phyloP scores from a whole-genome alignment of 2,797 vertebrate species.

The Poecilia wingei region DNA sequence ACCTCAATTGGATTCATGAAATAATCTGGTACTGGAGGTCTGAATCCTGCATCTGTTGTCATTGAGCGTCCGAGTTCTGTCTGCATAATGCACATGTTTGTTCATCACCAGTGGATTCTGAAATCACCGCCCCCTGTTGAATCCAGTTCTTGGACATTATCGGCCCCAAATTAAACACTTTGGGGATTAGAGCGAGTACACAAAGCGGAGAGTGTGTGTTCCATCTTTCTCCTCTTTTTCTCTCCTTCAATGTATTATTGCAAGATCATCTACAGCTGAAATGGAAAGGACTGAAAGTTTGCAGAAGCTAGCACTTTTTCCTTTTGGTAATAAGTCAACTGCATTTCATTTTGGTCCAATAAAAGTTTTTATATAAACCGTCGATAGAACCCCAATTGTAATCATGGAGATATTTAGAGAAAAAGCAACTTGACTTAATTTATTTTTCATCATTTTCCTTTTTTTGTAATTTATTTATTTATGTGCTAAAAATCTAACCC shows the following conservation, averaged over 20 bases:
- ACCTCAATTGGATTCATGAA: slow-evolving; percentile 15
- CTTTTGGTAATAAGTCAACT: slow-evolving; percentile 21
- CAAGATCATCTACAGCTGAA: slow-evolving; percentile 25
- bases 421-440: slow-evolving; percentile 23
- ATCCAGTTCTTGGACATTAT: slow-evolving; percentile 16
- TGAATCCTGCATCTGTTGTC: neutral
- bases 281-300: slow-evolving; percentile 62
- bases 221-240: neutral
- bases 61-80: slow-evolving; percentile 10
- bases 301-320: slow-evolving; percentile 28
- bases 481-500: slow-evolving; percentile 4
- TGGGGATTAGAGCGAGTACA: neutral
- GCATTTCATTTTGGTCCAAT: slow-evolving; percentile 29
- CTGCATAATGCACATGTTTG: slow-evolving; percentile 12
- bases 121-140: slow-evolving; percentile 9
- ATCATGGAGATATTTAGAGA: slow-evolving; percentile 51
- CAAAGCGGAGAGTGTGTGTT: slow-evolving; percentile 17
- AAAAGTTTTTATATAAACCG: slow-evolving; percentile 34
- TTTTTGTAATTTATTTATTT: neutral
- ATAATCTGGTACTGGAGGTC: slow-evolving; percentile 8
- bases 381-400: slow-evolving; percentile 42
- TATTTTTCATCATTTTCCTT: slow-evolving; percentile 17
- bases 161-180: slow-evolving; percentile 11
- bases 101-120: slow-evolving; percentile 40
- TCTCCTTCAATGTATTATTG: slow-evolving; percentile 14